phyloP scores from a whole-genome alignment of 2,797 vertebrate species.

The Pangasius larnaudii region DNA sequence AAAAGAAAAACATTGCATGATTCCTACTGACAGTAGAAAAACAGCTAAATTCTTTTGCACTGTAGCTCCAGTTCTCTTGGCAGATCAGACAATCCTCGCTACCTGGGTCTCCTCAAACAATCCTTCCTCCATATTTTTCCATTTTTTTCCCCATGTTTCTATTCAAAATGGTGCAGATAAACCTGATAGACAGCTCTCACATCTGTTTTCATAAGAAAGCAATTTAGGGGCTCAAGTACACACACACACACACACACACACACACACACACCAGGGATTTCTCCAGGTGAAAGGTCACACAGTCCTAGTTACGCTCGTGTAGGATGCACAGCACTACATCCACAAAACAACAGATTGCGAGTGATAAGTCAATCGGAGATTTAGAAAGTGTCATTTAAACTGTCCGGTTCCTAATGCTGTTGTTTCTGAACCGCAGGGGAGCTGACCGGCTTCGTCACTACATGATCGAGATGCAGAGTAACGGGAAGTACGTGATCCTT shows the following conservation, averaged over 20 bases:
- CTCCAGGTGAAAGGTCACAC: not conserved
- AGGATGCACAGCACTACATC: no score
- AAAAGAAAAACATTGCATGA: not conserved
- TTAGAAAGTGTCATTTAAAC: not conserved
- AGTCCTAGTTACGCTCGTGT: not conserved
- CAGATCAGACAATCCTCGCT: not conserved
- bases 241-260: no score
- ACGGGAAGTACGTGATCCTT: conserved; percentile 74
- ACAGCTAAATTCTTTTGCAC: not conserved
- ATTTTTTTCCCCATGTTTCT: not conserved
- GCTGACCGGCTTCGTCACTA: conserved; percentile 73
- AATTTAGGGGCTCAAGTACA: not conserved
- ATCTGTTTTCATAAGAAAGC: not conserved
- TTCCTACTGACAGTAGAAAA: not conserved
- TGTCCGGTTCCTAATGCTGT: not conserved
- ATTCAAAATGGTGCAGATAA: not conserved
- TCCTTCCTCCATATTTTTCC: not conserved
- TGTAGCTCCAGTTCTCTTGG: not conserved
- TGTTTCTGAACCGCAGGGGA: conserved; percentile 57
- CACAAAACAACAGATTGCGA: not conserved
- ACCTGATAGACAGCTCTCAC: not conserved
- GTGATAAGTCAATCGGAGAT: not conserved
- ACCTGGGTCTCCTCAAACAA: not conserved
- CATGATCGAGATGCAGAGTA: conserved; percentile 76
- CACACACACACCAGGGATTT: not conserved